Percentiles rank a stretch among this genome's conserved stretches.
These are phyloP conservation scores for Drosophila mojavensis DNA, from an alignment of 1,140 invertebrate genomes.

Conservation along the genomic window DNA sequence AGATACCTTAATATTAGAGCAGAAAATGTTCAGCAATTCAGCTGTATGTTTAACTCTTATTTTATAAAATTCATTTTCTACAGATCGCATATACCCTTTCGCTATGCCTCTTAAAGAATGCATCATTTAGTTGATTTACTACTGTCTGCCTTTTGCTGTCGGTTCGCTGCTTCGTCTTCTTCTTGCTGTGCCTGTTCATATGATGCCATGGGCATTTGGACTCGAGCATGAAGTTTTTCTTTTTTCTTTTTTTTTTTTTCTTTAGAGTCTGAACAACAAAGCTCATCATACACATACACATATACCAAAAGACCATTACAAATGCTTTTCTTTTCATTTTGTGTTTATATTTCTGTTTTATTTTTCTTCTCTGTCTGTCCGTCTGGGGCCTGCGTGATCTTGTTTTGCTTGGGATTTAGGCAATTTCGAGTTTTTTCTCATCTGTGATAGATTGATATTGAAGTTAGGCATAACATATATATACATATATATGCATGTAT, in stretches of 20 bases:
- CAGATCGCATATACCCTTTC: slow-evolving; percentile 7
- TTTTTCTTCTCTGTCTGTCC: slow-evolving; percentile 19
- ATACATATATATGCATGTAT: slow-evolving; percentile 7
- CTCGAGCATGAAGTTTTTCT: slow-evolving; percentile 27
- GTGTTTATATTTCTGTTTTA: slow-evolving; percentile 64
- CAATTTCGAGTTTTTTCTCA: slow-evolving; percentile 50
- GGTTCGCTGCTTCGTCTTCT: slow-evolving; percentile 6
- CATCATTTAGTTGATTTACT: slow-evolving; percentile 63
- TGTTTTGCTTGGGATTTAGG: slow-evolving; percentile 64
- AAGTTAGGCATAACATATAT: slow-evolving; percentile 29
- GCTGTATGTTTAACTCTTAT: too few relatives aligned
- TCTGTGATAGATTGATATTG: slow-evolving; percentile 74
- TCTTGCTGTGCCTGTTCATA: slow-evolving; percentile 33
- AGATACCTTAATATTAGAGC: too few relatives aligned
- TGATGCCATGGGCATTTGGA: slow-evolving; percentile 49
- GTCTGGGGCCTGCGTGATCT: slow-evolving; percentile 63
- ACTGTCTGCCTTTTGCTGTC: slow-evolving; percentile 44
- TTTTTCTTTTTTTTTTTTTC: slow-evolving; percentile 23
- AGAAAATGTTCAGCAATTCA: too few relatives aligned
- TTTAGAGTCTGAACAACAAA: slow-evolving; percentile 12
- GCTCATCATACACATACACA: neutral
- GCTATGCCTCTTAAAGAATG: slow-evolving; percentile 25
- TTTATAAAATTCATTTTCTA: too few relatives aligned
- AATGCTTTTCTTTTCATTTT: slow-evolving; percentile 68
- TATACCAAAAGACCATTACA: slow-evolving; percentile 54